These are phyloP conservation scores for Austrolebias charrua DNA, from an alignment of 2,797 vertebrate genomes.

Conservation along the genomic window DNA sequence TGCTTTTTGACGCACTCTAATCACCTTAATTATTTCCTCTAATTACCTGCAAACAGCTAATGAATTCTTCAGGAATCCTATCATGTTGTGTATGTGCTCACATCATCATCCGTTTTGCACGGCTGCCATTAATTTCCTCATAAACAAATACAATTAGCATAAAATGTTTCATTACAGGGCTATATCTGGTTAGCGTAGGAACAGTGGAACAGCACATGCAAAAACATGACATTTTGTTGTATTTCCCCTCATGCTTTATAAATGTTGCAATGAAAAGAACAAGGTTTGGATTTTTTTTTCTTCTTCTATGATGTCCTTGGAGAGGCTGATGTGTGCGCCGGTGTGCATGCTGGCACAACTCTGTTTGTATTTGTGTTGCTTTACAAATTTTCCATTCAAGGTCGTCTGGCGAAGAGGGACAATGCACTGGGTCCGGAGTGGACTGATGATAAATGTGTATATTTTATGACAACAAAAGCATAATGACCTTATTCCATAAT, in stretches of 20 bases:
- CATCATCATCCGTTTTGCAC: constrained; percentile 98
- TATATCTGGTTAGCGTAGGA: constrained; percentile 66
- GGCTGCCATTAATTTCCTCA: constrained; percentile 98
- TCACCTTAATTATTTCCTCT: constrained; percentile 99
- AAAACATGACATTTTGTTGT: constrained; percentile 29
- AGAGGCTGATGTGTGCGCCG: constrained; percentile 32
- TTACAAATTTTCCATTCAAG: constrained; percentile 70
- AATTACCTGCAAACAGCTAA: constrained; percentile 99
- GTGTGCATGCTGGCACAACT: constrained; percentile 51
- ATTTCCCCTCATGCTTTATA: constrained; percentile 38
- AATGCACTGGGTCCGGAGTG: constrained; percentile 66
- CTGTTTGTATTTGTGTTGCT: constrained; percentile 62
- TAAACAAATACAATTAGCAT: constrained; percentile 99
- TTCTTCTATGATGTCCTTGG: constrained; percentile 63
- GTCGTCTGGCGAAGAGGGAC: constrained; percentile 66
- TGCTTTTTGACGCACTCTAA: constrained; percentile 85
- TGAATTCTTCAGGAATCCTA: constrained; percentile 99
- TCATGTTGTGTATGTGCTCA: constrained; percentile 97
- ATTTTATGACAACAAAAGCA: constrained; percentile 76
- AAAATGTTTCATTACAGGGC: constrained; percentile 96
- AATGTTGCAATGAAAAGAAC: constrained; percentile 40
- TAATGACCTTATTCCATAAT: constrained; percentile 79
- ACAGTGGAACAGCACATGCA: constrained; percentile 34
- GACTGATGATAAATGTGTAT: constrained; percentile 79
- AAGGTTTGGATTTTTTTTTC: too few species aligned